Percentiles rank a stretch among this genome's conserved stretches.
Conservation (phyloP, 2,113 vertebrate species). For the Labeo rohita region DNA sequence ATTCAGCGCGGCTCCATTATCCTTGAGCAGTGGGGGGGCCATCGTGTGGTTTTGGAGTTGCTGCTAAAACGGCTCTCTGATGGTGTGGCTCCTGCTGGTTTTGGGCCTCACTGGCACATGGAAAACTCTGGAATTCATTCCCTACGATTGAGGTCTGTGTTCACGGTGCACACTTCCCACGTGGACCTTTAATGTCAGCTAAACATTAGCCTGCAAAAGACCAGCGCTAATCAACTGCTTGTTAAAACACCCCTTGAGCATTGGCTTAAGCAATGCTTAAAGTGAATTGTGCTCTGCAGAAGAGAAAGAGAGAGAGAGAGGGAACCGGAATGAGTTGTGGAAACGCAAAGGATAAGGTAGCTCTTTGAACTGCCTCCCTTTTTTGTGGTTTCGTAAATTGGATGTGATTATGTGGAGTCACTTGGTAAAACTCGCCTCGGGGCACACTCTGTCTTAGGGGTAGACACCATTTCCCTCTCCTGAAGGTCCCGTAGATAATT, state of each 20-base stretch:
- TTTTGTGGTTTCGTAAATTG: conserved; percentile 38
- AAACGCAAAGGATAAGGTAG: conserved; percentile 23
- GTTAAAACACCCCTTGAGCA: conserved; percentile 61
- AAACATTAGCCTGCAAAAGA: conserved; percentile 61
- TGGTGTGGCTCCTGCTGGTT: conserved; percentile 5
- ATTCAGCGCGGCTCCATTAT: conserved; percentile 48
- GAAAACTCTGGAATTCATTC: conserved; percentile 6
- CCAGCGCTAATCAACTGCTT: conserved; percentile 62
- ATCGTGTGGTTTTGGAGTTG: conserved; percentile 34
- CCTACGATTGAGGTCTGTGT: neutral
- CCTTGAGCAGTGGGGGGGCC: conserved; percentile 48
- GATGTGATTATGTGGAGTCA: conserved; percentile 35
- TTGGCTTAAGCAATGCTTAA: conserved; percentile 54
- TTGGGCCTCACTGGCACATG: neutral
- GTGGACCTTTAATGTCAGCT: conserved; percentile 59
- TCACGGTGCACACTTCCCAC: conserved; percentile 4
- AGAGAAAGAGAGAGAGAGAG: conserved; percentile 33
- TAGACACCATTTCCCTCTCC: neutral
- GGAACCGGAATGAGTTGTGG: neutral
- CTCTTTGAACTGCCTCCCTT: conserved; percentile 2
- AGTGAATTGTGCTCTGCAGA: conserved; percentile 60
- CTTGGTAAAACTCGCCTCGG: conserved; percentile 24
- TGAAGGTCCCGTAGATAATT: conserved; percentile 3
- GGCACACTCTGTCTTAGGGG: conserved; percentile 4
- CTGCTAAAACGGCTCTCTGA: neutral